Conservation (phyloP, 2,113 vertebrate species). For the Sander vitreus region DNA sequence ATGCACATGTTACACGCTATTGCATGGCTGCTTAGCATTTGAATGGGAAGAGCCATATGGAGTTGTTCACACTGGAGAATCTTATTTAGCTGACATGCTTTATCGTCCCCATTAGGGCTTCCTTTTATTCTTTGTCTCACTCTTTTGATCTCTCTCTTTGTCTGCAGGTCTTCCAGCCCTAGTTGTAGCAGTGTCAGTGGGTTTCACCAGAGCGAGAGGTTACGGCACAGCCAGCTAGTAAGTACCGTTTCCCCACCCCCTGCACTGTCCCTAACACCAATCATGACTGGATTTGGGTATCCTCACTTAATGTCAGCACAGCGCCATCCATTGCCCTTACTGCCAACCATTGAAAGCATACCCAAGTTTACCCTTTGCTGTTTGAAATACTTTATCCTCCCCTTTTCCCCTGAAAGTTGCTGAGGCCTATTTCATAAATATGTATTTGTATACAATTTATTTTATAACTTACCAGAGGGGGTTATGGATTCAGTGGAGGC, state of each 20-base stretch:
- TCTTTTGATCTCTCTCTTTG: conserved; percentile 44
- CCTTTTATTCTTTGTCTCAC: conserved; percentile 47
- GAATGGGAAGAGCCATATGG: conserved; percentile 34
- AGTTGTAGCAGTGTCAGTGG: conserved; percentile 94
- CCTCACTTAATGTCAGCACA: conserved; percentile 8
- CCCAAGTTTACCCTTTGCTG: neutral
- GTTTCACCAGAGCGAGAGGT: conserved; percentile 96
- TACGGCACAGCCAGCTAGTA: conserved; percentile 96
- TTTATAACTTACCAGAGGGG: neutral
- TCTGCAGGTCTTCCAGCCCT: conserved; percentile 88
- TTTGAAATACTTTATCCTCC: neutral
- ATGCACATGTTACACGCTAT: conserved; percentile 22
- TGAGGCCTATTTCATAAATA: conserved; percentile 1
- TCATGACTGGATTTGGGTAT: neutral
- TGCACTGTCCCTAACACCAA: neutral
- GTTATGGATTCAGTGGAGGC: conserved; percentile 18
- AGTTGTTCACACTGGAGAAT: conserved; percentile 25
- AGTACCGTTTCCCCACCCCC: conserved; percentile 66
- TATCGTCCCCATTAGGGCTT: conserved; percentile 3
- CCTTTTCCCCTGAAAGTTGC: neutral
- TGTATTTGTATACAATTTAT: conserved; percentile 4
- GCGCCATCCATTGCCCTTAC: neutral
- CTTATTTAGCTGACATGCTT: conserved; percentile 19
- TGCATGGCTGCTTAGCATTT: conserved; percentile 52
- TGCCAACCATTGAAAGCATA: conserved; percentile 1